Conservation (phyloP, 2,888 invertebrate genomes). For the Ectobius pallidus region DNA sequence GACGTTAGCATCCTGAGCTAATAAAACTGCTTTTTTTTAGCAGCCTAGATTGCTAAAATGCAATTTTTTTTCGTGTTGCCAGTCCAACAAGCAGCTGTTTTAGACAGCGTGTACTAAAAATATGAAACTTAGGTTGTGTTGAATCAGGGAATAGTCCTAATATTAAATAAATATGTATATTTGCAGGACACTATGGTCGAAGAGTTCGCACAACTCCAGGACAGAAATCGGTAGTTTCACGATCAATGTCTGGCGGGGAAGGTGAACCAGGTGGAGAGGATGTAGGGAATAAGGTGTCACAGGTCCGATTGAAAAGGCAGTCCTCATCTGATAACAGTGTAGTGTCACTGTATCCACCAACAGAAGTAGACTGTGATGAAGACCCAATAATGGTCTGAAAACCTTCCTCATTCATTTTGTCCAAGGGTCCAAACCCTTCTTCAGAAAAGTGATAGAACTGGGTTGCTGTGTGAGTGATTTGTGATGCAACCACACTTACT, state of each 20-base stretch:
- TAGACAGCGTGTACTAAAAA: no score
- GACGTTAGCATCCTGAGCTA: no score
- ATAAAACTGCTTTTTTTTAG: no score
- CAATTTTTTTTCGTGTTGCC: no score
- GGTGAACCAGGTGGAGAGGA: constrained; percentile 22
- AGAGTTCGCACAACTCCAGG: not conserved
- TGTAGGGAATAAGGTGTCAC: constrained; percentile 11
- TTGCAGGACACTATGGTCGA: constrained; percentile 17
- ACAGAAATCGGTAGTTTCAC: constrained; percentile 38
- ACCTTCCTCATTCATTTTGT: not conserved
- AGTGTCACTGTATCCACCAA: constrained; percentile 46
- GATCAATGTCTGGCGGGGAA: constrained; percentile 41
- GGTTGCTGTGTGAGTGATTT: not conserved
- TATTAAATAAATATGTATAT: no score
- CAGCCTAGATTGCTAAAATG: no score
- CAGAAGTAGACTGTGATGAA: constrained; percentile 50
- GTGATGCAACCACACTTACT: not conserved
- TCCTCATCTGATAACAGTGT: constrained; percentile 55
- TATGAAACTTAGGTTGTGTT: no score
- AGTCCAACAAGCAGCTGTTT: no score
- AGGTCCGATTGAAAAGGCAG: constrained; percentile 52
- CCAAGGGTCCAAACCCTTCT: not conserved
- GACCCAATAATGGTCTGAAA: constrained; percentile 53
- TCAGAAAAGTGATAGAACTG: not conserved
- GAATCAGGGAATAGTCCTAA: no score